These are phyloP conservation scores for Ophthalmolycus amberensis DNA, from an alignment of 2,113 vertebrate genomes.

Conservation along the genomic window DNA sequence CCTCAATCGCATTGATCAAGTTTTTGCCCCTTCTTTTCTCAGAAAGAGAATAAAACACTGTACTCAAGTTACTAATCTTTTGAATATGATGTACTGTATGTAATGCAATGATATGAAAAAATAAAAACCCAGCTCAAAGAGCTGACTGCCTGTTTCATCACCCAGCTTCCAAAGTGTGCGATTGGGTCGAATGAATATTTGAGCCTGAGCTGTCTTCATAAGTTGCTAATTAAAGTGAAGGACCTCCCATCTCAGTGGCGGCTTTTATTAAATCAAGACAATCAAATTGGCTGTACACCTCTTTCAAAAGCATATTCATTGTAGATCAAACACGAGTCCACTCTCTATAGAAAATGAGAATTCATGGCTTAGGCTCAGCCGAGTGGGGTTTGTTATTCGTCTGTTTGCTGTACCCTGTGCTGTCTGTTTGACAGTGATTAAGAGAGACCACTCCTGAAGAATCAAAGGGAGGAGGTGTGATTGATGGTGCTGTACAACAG, in stretches of 20 bases:
- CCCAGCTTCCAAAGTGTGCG: not conserved
- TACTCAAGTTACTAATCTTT: not conserved
- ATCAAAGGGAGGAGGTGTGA: constrained; percentile 54
- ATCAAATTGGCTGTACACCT: constrained; percentile 28
- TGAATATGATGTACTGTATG: not conserved
- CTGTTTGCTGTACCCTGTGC: not conserved
- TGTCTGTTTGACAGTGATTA: constrained; percentile 37
- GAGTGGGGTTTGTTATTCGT: constrained; percentile 20
- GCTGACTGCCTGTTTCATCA: constrained; percentile 32
- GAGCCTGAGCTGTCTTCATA: constrained; percentile 20
- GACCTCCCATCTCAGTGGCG: constrained; percentile 27
- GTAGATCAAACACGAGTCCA: constrained; percentile 59
- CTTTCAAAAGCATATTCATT: constrained; percentile 16
- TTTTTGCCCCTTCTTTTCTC: not conserved
- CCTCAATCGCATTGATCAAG: not conserved
- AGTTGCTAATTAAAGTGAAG: constrained; percentile 65
- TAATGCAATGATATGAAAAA: not conserved
- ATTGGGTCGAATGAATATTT: constrained; percentile 43
- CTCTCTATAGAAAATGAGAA: constrained; percentile 20
- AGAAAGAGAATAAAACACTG: not conserved
- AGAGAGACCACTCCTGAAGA: constrained; percentile 45
- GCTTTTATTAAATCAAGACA: constrained; percentile 47
- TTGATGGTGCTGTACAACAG: constrained; percentile 39
- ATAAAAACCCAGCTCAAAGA: constrained; percentile 35
- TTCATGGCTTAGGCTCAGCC: not conserved